Conservation (phyloP, 2,888 invertebrate genomes). For the Macropis europaea region DNA sequence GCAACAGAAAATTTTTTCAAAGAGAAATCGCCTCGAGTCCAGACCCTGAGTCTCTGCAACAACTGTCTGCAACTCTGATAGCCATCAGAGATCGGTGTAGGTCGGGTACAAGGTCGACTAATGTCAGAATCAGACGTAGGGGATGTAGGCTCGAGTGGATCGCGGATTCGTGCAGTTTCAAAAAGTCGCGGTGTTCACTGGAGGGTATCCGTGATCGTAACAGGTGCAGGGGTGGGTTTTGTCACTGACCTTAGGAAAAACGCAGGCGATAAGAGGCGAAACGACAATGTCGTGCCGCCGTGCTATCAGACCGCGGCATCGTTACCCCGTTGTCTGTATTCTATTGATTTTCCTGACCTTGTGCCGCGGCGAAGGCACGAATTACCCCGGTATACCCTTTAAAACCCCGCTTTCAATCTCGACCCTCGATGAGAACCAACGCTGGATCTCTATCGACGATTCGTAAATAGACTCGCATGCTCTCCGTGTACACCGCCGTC, state of each 20-base stretch:
- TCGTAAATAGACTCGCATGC: neutral
- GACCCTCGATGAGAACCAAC: neutral
- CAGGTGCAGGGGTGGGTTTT: conserved; percentile 25
- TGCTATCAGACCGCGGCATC: conserved; percentile 62
- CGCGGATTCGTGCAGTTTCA: too few species aligned
- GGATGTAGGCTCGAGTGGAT: too few species aligned
- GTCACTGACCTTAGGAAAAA: conserved; percentile 49
- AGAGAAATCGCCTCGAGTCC: too few species aligned
- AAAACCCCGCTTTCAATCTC: conserved; percentile 18
- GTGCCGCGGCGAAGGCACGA: conserved; percentile 58
- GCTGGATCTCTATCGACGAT: neutral
- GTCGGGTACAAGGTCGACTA: too few species aligned
- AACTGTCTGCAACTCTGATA: too few species aligned
- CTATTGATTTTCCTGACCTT: conserved; percentile 74
- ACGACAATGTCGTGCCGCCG: conserved; percentile 49
- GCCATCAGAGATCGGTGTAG: too few species aligned
- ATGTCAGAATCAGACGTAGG: too few species aligned
- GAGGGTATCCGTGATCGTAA: neutral
- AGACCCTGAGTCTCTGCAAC: too few species aligned
- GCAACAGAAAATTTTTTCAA: too few species aligned
- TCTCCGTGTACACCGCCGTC: too few species aligned
- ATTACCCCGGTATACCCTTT: conserved; percentile 51
- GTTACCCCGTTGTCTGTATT: conserved; percentile 68
- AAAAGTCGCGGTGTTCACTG: neutral
- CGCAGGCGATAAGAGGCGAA: conserved; percentile 43